Conservation (phyloP, 2,113 vertebrate species). For the Reinhardtius hippoglossoides region DNA sequence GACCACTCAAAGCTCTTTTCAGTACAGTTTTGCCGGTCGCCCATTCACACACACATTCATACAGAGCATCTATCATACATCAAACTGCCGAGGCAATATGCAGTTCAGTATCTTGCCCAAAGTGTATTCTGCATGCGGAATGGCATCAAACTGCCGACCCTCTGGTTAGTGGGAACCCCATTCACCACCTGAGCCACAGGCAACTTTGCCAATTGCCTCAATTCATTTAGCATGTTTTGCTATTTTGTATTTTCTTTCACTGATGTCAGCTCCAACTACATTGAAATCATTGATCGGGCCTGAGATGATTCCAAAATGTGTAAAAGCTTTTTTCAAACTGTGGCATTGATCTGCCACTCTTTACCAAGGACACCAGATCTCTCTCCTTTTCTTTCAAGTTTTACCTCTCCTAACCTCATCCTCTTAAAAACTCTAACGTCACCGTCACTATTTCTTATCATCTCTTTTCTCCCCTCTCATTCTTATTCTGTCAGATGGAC, state of each 20-base stretch:
- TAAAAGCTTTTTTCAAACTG: neutral
- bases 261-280: slow-evolving; percentile 1
- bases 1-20: no score
- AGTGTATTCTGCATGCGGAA: no score
- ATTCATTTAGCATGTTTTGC: no score
- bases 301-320: neutral
- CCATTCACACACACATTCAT: no score
- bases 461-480: neutral
- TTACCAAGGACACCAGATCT: neutral
- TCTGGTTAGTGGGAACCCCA: no score
- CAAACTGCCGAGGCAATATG: no score
- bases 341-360: neutral
- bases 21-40: no score
- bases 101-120: no score
- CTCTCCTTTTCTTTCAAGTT: neutral
- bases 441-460: slow-evolving; percentile 7
- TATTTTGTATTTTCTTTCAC: neutral
- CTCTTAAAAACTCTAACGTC: neutral
- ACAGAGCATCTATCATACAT: no score
- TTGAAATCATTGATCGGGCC: neutral
- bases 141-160: no score
- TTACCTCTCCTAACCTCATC: neutral
- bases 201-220: neutral
- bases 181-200: no score
- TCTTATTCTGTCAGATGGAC: slow-evolving; percentile 2